phyloP scores from a whole-genome alignment of 2,888 invertebrate genomes.

The Hyles lineata region DNA sequence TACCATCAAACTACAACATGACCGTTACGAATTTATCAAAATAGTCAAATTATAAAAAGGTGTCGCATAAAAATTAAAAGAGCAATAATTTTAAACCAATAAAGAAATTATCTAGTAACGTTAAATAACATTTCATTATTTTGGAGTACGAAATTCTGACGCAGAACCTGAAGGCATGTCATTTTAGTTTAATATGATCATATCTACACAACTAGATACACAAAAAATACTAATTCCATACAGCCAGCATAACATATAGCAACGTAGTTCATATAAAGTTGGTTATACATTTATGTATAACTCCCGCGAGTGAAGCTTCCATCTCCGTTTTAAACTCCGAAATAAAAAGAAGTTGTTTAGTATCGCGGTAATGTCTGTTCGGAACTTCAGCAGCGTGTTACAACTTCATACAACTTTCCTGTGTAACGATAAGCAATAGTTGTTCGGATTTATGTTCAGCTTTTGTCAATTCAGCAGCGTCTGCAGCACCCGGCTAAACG shows the following conservation, averaged over 20 bases:
- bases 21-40: no score
- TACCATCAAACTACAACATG: no score
- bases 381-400: slow-evolving; percentile 13
- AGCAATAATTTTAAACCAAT: no score
- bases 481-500: slow-evolving; percentile 4
- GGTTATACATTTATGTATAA: background rate
- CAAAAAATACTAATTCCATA: no score
- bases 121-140: no score
- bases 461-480: slow-evolving; percentile 12
- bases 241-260: background rate
- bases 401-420: slow-evolving; percentile 22
- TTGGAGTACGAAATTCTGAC: no score
- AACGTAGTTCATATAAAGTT: background rate
- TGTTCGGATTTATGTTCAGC: slow-evolving; percentile 21
- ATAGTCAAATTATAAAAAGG: no score
- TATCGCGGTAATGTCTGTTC: slow-evolving; percentile 21
- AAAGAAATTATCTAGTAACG: no score
- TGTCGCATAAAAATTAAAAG: no score
- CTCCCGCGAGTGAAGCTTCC: background rate
- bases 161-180: no score
- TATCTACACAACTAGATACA: no score
- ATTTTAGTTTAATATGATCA: no score
- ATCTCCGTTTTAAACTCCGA: slow-evolving; percentile 5
- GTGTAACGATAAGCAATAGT: slow-evolving; percentile 25
- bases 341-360: slow-evolving; percentile 18